Evolutionary conservation across 1,140 invertebrate genomes (phyloP).

Genomic region (Bombus affinis): DNA sequence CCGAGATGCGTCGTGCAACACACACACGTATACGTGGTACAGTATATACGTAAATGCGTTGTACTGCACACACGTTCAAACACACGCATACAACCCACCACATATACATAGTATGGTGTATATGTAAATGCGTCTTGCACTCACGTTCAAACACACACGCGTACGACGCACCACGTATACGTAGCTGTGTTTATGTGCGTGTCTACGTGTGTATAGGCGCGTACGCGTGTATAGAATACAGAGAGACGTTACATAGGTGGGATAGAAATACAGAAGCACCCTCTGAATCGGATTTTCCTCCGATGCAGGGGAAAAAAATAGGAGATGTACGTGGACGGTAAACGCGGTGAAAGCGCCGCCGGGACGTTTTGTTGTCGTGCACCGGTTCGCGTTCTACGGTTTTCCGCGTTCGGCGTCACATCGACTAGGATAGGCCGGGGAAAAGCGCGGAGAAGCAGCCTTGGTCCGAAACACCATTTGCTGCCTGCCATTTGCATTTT

Average conservation of each 20-base stretch:
- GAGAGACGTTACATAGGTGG: background rate
- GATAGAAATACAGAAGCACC: slow-evolving; percentile 14
- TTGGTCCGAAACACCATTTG: background rate
- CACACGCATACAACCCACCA: background rate
- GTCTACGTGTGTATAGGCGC: no score
- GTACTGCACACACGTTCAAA: background rate
- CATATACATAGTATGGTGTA: background rate
- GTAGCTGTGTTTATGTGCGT: background rate
- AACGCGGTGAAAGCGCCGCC: slow-evolving; percentile 24
- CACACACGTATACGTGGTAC: background rate
- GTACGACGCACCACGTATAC: background rate
- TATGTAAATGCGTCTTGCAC: no score
- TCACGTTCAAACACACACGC: background rate
- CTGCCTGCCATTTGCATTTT: slow-evolving; percentile 7
- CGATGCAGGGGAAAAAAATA: slow-evolving; percentile 12
- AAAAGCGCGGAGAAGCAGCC: background rate
- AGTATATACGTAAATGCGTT: no score
- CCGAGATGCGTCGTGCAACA: slow-evolving; percentile 5
- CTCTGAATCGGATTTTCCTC: slow-evolving; percentile 28
- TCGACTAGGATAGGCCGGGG: slow-evolving; percentile 18
- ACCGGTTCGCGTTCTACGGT: slow-evolving; percentile 2
- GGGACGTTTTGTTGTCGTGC: slow-evolving; percentile 18
- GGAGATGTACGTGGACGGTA: slow-evolving; percentile 17
- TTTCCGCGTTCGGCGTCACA: slow-evolving; percentile 19
- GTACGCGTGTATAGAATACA: background rate